These are phyloP conservation scores for Drosophila jambulina DNA, from an alignment of 1,140 invertebrate genomes.

Conservation along the genomic window DNA sequence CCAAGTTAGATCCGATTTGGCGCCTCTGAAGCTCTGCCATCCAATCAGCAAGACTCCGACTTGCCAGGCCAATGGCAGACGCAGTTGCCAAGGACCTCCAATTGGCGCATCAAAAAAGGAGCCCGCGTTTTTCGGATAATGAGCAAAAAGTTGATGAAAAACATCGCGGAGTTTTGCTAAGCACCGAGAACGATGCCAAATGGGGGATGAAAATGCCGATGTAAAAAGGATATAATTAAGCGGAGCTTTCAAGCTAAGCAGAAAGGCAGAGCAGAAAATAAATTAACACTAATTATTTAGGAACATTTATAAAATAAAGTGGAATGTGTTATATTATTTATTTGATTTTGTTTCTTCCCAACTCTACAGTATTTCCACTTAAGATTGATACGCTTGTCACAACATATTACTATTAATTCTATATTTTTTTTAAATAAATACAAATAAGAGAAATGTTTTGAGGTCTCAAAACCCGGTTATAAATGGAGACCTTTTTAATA, in stretches of 20 bases:
- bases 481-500: not conserved
- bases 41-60: slow-evolving; percentile 66
- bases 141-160: slow-evolving; percentile 71
- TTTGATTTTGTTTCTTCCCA: too few relatives aligned
- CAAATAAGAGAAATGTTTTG: not conserved
- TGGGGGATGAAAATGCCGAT: slow-evolving; percentile 57
- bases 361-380: too few relatives aligned
- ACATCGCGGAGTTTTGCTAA: slow-evolving; percentile 55
- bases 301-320: too few relatives aligned
- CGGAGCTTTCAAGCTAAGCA: not conserved
- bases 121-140: slow-evolving; percentile 72
- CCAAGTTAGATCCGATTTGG: slow-evolving; percentile 26
- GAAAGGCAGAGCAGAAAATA: too few relatives aligned
- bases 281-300: too few relatives aligned
- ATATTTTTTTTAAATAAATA: not conserved
- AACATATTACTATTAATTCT: not conserved
- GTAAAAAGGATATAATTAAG: slow-evolving; percentile 24
- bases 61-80: slow-evolving; percentile 67
- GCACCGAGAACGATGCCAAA: slow-evolving; percentile 36
- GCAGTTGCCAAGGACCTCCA: slow-evolving; percentile 66
- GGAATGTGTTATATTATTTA: too few relatives aligned
- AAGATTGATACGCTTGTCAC: too few relatives aligned
- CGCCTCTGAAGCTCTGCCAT: slow-evolving; percentile 49
- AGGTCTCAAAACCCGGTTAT: too few relatives aligned
- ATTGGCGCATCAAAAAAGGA: slow-evolving; percentile 73